Evolutionary conservation across 2,888 invertebrate genomes (phyloP).

Genomic region (Flexamia atlantica): DNA sequence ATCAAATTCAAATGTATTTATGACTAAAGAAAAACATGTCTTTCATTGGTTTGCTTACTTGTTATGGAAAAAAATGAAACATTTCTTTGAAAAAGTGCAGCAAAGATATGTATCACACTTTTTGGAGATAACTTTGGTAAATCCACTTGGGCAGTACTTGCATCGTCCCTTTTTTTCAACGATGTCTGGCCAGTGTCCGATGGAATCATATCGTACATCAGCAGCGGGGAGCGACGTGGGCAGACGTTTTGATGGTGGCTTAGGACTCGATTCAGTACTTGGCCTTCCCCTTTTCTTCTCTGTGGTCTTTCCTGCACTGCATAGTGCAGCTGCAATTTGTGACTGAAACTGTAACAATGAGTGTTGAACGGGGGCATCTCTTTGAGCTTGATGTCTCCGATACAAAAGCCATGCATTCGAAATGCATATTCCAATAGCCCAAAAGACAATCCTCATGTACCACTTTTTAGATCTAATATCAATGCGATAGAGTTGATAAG

Average conservation of each 20-base stretch:
- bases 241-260: slow-evolving; percentile 22
- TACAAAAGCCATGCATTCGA: slow-evolving; percentile 65
- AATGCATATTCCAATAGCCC: slow-evolving; percentile 66
- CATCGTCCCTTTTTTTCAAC: slow-evolving; percentile 24
- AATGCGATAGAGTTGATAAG: slow-evolving; percentile 71
- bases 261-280: slow-evolving; percentile 12
- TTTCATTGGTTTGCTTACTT: slow-evolving; percentile 1
- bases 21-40: not conserved
- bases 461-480: slow-evolving; percentile 68
- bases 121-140: not conserved
- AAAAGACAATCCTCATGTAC: slow-evolving; percentile 70
- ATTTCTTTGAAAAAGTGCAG: not conserved
- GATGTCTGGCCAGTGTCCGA: slow-evolving; percentile 21
- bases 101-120: not conserved
- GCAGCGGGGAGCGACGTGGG: slow-evolving; percentile 15
- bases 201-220: slow-evolving; percentile 20
- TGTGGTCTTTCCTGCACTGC: slow-evolving; percentile 8
- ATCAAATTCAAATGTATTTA: not conserved
- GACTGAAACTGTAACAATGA: slow-evolving; percentile 17
- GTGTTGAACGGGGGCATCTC: not conserved
- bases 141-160: slow-evolving; percentile 20
- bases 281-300: slow-evolving; percentile 6
- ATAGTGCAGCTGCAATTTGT: slow-evolving; percentile 28
- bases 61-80: not conserved
- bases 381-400: slow-evolving; percentile 7